Evolutionary conservation across 1,140 invertebrate genomes (phyloP).

Genomic region (Stenopsyche tienmushanensis): DNA sequence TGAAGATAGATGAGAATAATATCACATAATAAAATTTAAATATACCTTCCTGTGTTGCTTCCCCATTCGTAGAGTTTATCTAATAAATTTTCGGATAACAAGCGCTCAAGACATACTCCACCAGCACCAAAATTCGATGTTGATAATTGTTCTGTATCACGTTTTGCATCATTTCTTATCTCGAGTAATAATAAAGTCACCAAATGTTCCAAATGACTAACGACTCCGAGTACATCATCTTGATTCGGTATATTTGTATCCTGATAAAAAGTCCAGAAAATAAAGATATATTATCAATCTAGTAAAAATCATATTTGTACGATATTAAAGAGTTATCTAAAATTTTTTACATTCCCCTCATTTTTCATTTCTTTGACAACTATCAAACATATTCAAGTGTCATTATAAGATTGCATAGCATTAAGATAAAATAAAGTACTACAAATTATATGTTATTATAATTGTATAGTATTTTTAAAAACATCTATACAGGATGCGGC

Average conservation of each 20-base stretch:
- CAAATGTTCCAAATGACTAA: slow-evolving; percentile 92
- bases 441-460: too few relatives aligned
- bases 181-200: slow-evolving; percentile 85
- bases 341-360: background rate
- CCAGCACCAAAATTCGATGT: slow-evolving; percentile 48
- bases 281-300: background rate
- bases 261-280: slow-evolving; percentile 35
- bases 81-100: slow-evolving; percentile 75
- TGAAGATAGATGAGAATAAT: too few relatives aligned
- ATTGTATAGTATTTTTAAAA: too few relatives aligned
- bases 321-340: background rate
- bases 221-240: slow-evolving; percentile 86
- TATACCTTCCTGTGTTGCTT: slow-evolving; percentile 68
- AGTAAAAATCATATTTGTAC: background rate
- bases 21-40: too few relatives aligned
- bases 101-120: slow-evolving; percentile 72
- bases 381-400: too few relatives aligned
- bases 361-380: too few relatives aligned
- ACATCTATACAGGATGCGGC: too few relatives aligned
- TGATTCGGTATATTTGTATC: slow-evolving; percentile 58
- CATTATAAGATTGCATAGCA: too few relatives aligned
- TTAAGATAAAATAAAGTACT: too few relatives aligned
- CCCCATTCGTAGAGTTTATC: slow-evolving; percentile 79
- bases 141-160: slow-evolving; percentile 49
- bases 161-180: slow-evolving; percentile 51